Base-by-base conservation (phyloP, 1,140 invertebrate species). In the Nilaparvata lugens region DNA sequence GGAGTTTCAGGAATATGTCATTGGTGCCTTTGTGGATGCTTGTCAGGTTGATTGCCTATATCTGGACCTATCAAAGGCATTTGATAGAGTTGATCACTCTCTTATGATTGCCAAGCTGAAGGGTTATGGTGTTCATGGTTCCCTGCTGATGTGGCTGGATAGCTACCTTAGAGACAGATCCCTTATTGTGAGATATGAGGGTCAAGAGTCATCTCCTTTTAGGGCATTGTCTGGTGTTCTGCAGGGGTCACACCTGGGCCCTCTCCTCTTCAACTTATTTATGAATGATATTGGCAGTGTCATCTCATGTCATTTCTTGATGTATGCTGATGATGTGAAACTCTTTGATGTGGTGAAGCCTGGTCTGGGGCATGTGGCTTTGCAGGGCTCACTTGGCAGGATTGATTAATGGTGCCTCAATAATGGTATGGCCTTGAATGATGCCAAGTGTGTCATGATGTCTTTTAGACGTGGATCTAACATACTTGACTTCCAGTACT, bases 201-300 rank as follows among this genome's bases (percentile, higher is more conserved):
- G 64, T 11, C 54, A 28, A 54, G 40, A 61, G 14, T 69, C 68
- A n/a, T 18, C 24, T 11, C 64, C 65, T 0, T 68, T 63, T n/a
- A 64, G 65, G 0, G 67, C 69, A 11, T 4, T 62, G 65, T 2
- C 69, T 69, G 56, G 70, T 64, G 2, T 70, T 65, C 9, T 64
- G 66, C 21, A 56, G 23, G 54, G 54, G 14, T 56, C 54, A 16
- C 54, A 56, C n/a, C 21, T 56, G n/a, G 54, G 54, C 14, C 48
- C 18, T n/a, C 31, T 56, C 4, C 54, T 56, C 7, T 56, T 56
- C 31, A 56, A 56, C 31, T 3, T 56, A 2, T 56, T 56, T 31
- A 56, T 56, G 24, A 56, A 56, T 56, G 54, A 56, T 40, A 38
- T 56, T 56, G 52, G 24, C 11, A 24, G 31, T 4, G 11, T 54